Evolutionary conservation across 1,140 invertebrate genomes (phyloP).

Genomic region (Paraescarpia echinospica): DNA sequence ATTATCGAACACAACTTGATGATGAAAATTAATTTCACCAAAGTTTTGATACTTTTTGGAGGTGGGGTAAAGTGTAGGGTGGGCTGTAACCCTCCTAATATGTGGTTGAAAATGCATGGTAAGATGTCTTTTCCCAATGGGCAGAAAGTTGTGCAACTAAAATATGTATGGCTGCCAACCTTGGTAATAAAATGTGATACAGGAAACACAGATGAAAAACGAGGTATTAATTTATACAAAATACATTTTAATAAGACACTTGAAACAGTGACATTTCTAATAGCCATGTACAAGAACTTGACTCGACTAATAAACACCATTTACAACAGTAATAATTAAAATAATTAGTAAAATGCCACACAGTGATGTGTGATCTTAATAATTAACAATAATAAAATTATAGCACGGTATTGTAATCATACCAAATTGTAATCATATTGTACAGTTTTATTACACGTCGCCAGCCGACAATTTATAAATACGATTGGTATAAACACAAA

Average conservation of each 20-base stretch:
- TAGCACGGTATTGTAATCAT: neutral
- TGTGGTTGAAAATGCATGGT: too few relatives aligned
- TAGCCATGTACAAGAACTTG: neutral
- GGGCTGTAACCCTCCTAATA: too few relatives aligned
- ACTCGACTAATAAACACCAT: neutral
- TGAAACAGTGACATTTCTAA: conserved; percentile 6
- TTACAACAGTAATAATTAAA: conserved; percentile 7
- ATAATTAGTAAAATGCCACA: neutral
- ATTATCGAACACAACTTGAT: too few relatives aligned
- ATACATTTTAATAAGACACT: conserved; percentile 2
- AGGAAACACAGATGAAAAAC: neutral
- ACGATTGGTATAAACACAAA: neutral
- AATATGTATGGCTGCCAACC: too few relatives aligned
- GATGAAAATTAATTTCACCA: too few relatives aligned
- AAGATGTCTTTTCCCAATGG: too few relatives aligned
- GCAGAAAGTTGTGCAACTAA: too few relatives aligned
- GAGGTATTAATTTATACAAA: neutral
- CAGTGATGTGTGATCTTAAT: neutral
- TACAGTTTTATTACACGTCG: neutral
- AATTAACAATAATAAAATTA: conserved; percentile 7
- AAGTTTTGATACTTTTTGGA: too few relatives aligned
- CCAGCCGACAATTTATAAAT: neutral
- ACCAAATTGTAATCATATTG: neutral
- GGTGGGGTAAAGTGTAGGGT: too few relatives aligned
- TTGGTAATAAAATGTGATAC: neutral